Percentiles rank a stretch among this genome's conserved stretches.
Evolutionary conservation across 2,888 invertebrate genomes (phyloP).

Genomic region (Hydropsyche betteni): DNA sequence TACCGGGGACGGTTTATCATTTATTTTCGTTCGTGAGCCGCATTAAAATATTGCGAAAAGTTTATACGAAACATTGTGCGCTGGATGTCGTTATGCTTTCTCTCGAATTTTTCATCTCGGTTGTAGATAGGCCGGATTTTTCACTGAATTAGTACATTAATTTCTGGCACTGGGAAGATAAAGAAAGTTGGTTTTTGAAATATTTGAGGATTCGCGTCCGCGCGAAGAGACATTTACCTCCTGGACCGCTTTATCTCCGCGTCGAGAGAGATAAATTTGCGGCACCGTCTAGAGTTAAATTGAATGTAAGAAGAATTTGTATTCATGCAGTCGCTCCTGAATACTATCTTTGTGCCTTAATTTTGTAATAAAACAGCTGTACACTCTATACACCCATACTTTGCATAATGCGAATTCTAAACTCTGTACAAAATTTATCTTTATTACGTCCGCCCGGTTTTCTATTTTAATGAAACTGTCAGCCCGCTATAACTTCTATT

Average conservation of each 20-base stretch:
- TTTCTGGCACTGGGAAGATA: constrained; percentile 16
- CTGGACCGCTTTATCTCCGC: constrained; percentile 41
- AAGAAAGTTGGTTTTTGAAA: constrained; percentile 17
- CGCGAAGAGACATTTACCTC: constrained; percentile 28
- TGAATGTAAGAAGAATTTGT: constrained; percentile 46
- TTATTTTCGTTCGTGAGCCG: too few relatives aligned
- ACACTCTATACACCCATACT: background rate
- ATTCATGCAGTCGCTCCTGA: constrained; percentile 34
- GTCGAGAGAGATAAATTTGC: constrained; percentile 44
- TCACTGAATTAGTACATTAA: constrained; percentile 26
- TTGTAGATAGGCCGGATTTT: constrained; percentile 1
- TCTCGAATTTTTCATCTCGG: background rate
- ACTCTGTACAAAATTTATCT: constrained; percentile 1
- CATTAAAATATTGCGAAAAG: too few relatives aligned
- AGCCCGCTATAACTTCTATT: too few relatives aligned
- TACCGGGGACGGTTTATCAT: too few relatives aligned
- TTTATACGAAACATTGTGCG: too few relatives aligned
- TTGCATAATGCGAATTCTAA: background rate
- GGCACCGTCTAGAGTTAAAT: constrained; percentile 43
- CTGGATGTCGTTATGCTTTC: background rate
- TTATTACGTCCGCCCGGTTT: too few relatives aligned
- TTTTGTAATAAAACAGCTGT: constrained; percentile 33
- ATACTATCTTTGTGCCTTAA: constrained; percentile 32
- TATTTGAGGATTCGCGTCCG: constrained; percentile 29
- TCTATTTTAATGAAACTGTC: background rate